Conservation (phyloP, 2,113 vertebrate species). For the Rissa tridactyla region DNA sequence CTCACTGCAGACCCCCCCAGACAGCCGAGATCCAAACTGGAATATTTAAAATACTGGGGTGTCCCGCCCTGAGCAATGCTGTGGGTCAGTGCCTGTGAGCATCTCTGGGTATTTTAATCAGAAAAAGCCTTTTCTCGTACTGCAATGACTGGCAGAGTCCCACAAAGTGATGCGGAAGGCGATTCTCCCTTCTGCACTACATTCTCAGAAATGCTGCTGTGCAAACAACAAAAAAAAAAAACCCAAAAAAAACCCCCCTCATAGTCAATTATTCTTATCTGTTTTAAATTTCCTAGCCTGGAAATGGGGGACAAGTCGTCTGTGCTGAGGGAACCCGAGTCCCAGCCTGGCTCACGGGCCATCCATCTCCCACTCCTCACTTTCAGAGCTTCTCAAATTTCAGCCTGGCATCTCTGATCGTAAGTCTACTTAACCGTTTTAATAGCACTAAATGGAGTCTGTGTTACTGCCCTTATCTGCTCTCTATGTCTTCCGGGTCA, state of each 20-base stretch:
- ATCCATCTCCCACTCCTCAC: conserved; percentile 46
- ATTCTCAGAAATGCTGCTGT: background rate
- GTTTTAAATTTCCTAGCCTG: background rate
- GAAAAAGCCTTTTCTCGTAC: background rate
- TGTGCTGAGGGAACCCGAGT: background rate
- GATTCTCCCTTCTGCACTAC: background rate
- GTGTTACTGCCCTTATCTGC: conserved; percentile 60
- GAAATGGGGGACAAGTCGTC: fast-evolving
- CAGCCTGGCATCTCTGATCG: conserved; percentile 43
- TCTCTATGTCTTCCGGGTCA: conserved; percentile 64
- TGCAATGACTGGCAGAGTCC: background rate
- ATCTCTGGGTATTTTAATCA: background rate
- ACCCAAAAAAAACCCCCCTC: background rate
- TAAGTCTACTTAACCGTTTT: conserved; percentile 60
- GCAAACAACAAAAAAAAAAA: background rate
- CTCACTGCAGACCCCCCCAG: background rate
- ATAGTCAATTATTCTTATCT: background rate
- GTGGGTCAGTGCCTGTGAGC: background rate
- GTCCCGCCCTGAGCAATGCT: fast-evolving
- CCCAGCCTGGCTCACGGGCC: background rate
- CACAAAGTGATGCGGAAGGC: background rate
- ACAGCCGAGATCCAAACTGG: fast-evolving
- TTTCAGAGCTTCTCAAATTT: conserved; percentile 33
- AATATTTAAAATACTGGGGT: background rate
- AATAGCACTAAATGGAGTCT: conserved; percentile 66